Evolutionary conservation across 2,888 invertebrate species (phyloP).

Genomic region (Sesia bembeciformis): DNA sequence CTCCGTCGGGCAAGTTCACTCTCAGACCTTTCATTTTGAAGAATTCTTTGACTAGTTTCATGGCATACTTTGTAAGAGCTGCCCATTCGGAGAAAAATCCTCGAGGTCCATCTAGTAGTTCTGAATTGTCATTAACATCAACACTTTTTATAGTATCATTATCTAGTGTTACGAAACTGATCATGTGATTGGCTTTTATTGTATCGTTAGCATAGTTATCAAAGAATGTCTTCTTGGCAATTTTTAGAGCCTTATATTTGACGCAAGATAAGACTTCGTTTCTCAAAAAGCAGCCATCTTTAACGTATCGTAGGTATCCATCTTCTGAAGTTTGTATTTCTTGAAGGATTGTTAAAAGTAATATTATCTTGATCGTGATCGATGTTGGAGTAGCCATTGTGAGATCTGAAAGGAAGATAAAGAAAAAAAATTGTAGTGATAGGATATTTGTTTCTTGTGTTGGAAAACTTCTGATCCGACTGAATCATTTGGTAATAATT

Average conservation of each 20-base stretch:
- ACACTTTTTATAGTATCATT: slow-evolving; percentile 38
- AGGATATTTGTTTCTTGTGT: too few relatives aligned
- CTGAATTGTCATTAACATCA: slow-evolving; percentile 27
- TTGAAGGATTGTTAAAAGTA: neutral
- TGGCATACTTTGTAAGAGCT: slow-evolving; percentile 54
- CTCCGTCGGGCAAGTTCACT: slow-evolving; percentile 58
- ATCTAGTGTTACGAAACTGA: slow-evolving; percentile 56
- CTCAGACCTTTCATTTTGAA: slow-evolving; percentile 57
- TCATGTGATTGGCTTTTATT: slow-evolving; percentile 42
- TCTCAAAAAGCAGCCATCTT: slow-evolving; percentile 53
- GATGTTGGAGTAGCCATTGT: neutral
- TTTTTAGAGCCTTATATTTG: slow-evolving; percentile 60
- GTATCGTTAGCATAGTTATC: slow-evolving; percentile 43
- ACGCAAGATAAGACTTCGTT: slow-evolving; percentile 59
- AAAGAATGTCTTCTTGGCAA: slow-evolving; percentile 53
- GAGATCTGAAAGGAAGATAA: neutral
- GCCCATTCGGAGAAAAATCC: slow-evolving; percentile 61
- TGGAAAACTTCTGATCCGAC: too few relatives aligned
- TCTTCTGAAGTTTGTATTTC: slow-evolving; percentile 26
- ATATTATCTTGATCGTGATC: neutral
- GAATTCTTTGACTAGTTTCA: slow-evolving; percentile 55
- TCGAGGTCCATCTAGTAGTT: slow-evolving; percentile 27
- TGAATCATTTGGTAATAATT: too few relatives aligned
- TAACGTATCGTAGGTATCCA: slow-evolving; percentile 54
- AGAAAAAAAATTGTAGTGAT: neutral